Percentiles rank a stretch among this genome's conserved stretches.
These are phyloP conservation scores for Anser cygnoides DNA, from an alignment of 2,113 vertebrate genomes.

Conservation along the genomic window DNA sequence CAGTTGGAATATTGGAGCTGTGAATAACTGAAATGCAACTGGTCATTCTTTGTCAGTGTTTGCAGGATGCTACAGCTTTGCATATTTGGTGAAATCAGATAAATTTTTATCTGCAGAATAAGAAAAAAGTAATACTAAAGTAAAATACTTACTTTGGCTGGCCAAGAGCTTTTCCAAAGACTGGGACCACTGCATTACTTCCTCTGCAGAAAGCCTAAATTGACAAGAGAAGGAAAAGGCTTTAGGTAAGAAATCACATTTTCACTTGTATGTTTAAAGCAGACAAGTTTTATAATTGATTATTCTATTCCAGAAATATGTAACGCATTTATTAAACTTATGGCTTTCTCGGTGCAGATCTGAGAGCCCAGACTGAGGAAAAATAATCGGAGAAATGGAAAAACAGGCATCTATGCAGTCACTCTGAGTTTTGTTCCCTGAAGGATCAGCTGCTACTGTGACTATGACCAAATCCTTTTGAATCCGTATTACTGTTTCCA, in stretches of 20 bases:
- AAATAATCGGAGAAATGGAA: not conserved
- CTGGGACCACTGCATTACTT: conserved; percentile 80
- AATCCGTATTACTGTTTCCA: not conserved
- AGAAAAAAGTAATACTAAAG: not conserved
- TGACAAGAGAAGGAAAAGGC: not conserved
- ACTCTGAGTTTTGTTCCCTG: not conserved
- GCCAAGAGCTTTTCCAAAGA: conserved; percentile 81
- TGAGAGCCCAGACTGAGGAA: not conserved
- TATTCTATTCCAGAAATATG: not conserved
- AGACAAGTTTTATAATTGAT: not conserved
- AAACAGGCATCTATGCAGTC: not conserved
- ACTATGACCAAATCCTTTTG: not conserved
- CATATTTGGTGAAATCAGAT: not conserved
- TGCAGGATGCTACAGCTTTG: not conserved
- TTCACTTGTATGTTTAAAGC: not conserved
- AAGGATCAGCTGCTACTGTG: not conserved
- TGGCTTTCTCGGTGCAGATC: not conserved
- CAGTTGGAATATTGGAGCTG: not conserved
- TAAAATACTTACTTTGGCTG: conserved; percentile 73
- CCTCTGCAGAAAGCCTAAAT: conserved; percentile 75
- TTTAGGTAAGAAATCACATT: not conserved
- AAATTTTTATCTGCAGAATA: not conserved
- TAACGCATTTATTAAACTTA: not conserved
- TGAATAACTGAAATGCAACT: not conserved
- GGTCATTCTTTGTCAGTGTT: not conserved